Evolutionary conservation across 2,797 vertebrate genomes (phyloP).

Genomic region (Pseudochaenichthys georgianus): DNA sequence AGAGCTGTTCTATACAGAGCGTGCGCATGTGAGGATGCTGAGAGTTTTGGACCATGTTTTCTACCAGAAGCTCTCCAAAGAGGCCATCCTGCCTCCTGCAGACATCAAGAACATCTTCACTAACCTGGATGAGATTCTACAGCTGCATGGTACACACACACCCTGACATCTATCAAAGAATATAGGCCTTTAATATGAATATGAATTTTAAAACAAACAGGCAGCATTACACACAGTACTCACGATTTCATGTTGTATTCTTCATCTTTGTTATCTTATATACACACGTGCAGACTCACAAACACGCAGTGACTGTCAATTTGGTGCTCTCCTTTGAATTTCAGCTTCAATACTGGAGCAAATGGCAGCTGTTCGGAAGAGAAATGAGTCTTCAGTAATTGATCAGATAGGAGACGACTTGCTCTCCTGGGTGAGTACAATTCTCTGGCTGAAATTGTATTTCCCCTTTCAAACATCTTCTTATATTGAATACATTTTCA

Average conservation of each 20-base stretch:
- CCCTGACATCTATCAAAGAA: not conserved
- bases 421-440: slow-evolving; percentile 91
- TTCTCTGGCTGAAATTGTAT: slow-evolving; percentile 62
- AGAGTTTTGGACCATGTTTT: slow-evolving; percentile 93
- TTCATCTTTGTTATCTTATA: slow-evolving; percentile 4
- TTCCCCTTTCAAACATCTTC: slow-evolving; percentile 57
- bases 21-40: slow-evolving; percentile 92
- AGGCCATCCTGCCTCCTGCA: slow-evolving; percentile 88
- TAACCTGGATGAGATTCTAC: slow-evolving; percentile 93
- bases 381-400: slow-evolving; percentile 93
- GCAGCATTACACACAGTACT: not conserved
- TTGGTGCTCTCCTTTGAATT: slow-evolving; percentile 47
- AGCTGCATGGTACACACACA: slow-evolving; percentile 87
- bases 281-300: not conserved
- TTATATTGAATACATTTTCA: slow-evolving; percentile 59
- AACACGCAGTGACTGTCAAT: slow-evolving; percentile 13
- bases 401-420: slow-evolving; percentile 95
- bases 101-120: slow-evolving; percentile 94
- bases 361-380: slow-evolving; percentile 91
- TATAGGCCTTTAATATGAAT: too few species aligned
- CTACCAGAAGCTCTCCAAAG: slow-evolving; percentile 91
- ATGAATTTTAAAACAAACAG: not conserved
- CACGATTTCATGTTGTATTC: not conserved
- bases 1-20: slow-evolving; percentile 95
- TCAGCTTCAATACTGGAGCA: slow-evolving; percentile 92